These are phyloP conservation scores for human DNA, from an alignment of 2,113 vertebrate species.

Conservation along the genomic window DNA sequence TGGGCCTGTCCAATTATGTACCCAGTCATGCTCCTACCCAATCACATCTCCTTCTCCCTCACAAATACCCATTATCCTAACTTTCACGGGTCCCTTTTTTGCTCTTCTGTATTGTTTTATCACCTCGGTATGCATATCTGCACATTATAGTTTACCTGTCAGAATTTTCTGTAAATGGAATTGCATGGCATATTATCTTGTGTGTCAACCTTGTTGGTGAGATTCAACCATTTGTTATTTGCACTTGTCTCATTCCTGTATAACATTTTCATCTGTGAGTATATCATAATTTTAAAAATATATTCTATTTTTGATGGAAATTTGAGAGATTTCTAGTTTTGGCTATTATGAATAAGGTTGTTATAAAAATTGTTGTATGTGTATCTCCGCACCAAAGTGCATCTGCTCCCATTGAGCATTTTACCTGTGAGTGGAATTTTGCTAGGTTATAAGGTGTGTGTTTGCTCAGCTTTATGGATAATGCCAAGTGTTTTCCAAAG, in stretches of 20 bases:
- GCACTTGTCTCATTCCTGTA: neutral
- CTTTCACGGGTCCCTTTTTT: neutral
- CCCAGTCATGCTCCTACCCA: neutral
- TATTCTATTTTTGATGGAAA: neutral
- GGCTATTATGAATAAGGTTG: neutral
- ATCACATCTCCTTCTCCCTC: accelerated
- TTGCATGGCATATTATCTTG: neutral
- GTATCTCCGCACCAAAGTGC: neutral
- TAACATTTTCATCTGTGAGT: neutral
- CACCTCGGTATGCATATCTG: neutral
- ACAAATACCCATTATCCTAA: neutral
- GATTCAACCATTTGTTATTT: neutral
- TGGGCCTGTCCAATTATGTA: neutral
- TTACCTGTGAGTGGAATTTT: neutral
- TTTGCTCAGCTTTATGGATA: neutral
- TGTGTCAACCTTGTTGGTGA: neutral
- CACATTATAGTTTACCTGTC: neutral
- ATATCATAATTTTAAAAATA: neutral
- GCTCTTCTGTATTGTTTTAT: neutral
- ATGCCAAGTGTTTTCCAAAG: neutral
- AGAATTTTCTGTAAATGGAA: neutral
- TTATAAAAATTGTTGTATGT: neutral
- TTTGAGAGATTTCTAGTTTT: neutral
- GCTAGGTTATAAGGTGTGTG: neutral
- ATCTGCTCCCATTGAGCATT: neutral